Base-by-base conservation (phyloP, 2,113 vertebrate genomes). In the Oryctolagus cuniculus region DNA sequence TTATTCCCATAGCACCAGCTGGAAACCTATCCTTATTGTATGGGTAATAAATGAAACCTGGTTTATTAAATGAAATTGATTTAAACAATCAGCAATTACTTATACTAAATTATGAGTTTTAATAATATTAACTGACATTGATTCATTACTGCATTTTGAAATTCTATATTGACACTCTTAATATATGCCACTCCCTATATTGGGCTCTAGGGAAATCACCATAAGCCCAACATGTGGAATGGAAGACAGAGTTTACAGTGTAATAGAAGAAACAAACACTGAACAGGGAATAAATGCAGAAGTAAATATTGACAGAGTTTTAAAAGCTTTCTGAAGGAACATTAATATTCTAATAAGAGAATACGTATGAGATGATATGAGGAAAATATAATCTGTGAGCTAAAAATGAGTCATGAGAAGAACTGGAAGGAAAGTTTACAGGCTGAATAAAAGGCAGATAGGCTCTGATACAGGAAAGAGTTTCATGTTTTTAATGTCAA, bases 11-110 rank as follows among this genome's bases (percentile, higher is more conserved):
- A 82, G 13, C 11, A 72, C 17, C 53, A 83, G 17, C 1, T 10
- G 38, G 87, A 67, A 82, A 63, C 2, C 17, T 85, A 66, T 91
- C 38, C 15, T 84, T 70, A 95, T 51, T 66, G 80, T 53, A 85
- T 34, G 9, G 8, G 2, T 91, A 91, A 53, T 38, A 2, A 87
- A 86, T 67, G 49, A 80, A 88, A 44, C 1, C 9, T 66, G 79
- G 21, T 49, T 53, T 69, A 55, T 69, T 38, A 64, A 83, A 38
- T 82, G 49, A 61, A 78, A 44, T 49, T 67, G 12, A 7, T 63
- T 89, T 83, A 75, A 44, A 73, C 1, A 74, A 67, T 49, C 87
- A 36, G 9, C 5, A 90, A 55, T 63, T n/a, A 24, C 25, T 51
- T 74, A 72, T 61, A 29, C 13, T 61, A 38, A 63, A 38, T 66